Conservation (phyloP, 92 coral and sea anemone genomes). For the Epizoanthus illoricatus region DNA sequence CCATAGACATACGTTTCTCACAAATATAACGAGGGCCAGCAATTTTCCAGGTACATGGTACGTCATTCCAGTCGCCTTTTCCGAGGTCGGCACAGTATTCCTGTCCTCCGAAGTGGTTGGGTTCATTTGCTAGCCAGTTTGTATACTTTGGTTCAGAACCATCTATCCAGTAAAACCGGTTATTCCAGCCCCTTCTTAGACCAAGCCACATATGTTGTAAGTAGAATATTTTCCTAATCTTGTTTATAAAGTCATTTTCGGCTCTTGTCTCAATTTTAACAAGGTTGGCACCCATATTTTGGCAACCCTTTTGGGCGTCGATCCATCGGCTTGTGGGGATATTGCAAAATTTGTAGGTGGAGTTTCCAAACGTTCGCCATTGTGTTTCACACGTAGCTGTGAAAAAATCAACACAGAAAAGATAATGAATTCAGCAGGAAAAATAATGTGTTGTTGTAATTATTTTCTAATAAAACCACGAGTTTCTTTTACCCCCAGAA, state of each 20-base stretch:
- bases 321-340: constrained; percentile 14
- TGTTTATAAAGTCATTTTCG: constrained; percentile 26
- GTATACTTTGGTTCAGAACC: constrained; percentile 4
- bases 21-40: no score
- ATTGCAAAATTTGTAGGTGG: constrained; percentile 11
- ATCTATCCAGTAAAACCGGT: constrained; percentile 38
- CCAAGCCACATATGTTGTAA: constrained; percentile 10
- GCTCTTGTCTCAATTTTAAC: constrained; percentile 19
- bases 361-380: neutral
- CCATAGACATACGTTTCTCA: no score
- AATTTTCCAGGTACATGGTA: neutral
- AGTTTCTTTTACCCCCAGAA: no score
- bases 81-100: neutral
- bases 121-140: constrained; percentile 3
- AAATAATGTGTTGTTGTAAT: no score
- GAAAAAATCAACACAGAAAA: no score
- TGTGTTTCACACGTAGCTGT: no score
- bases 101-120: neutral
- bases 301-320: constrained; percentile 27
- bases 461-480: no score
- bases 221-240: neutral
- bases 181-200: constrained; percentile 1
- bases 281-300: constrained; percentile 26
- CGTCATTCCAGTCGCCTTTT: constrained; percentile 22
- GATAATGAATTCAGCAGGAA: no score